Base-by-base conservation (phyloP, 2,888 invertebrate genomes). In the Fragum sueziense region DNA sequence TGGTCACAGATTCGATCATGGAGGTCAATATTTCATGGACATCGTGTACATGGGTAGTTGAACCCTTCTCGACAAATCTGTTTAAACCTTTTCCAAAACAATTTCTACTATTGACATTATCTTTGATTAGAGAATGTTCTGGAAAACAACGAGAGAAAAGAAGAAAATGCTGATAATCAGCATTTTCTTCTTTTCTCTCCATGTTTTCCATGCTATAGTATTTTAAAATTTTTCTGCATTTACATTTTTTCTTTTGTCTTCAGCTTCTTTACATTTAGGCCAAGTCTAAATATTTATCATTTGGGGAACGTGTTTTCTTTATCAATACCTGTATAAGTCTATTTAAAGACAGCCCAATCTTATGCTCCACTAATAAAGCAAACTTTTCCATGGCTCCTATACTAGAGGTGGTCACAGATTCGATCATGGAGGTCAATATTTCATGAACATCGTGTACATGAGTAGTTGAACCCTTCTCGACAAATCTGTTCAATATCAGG, bases 371-470 rank as follows among this genome's bases (percentile, higher is more conserved):
- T 82, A 85, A 84, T 34, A 80, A 54, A 0, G 79, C 81, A 11
- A 71, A 54, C 61, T 85, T 85, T 6, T 82, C 81, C 27, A 82
- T 34, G 22, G 69, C 31, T 11, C 78, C 74, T 1, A 76, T 59
- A 31, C 69, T 59, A 17, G 82, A 79, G 7, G 76, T 52, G n/a
- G 73, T 73, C 1, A 86, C 79, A 51, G 73, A 70, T 27, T 76
- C 31, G 0, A 84, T 77, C 86, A 86, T 86, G 14, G 47, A 59
- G 7, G 61, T 71, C n/a, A 87, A 70, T n/a, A 86, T 81, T 47
- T 84, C 86, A 34, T 85, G 81, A 0, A 82, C 82, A 74, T 87
- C 86, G 59, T 86, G 85, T 2, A 86, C 70, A 69, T 85, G 82
- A 41, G 74, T 68, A 34, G 85, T 51, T 29, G 76, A 74, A 17